Conservation (phyloP, 2,888 invertebrate species). For the Agrotis ipsilon region DNA sequence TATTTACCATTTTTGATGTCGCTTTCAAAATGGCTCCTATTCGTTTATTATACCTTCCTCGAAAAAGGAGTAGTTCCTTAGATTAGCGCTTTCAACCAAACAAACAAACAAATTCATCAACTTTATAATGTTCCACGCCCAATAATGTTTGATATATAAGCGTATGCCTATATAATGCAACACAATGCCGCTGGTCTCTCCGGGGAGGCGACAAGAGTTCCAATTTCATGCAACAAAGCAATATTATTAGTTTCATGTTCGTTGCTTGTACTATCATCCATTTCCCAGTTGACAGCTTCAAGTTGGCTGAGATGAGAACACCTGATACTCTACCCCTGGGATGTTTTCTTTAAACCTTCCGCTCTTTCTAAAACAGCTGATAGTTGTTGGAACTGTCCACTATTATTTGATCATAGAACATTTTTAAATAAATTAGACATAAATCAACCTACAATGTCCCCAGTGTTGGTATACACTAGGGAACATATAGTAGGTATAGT, state of each 20-base stretch:
- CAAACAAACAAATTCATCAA: no score
- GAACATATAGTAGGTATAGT: no score
- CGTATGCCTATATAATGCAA: background rate
- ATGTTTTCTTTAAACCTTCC: background rate
- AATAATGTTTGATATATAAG: background rate
- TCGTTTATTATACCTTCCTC: no score
- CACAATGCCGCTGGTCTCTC: background rate
- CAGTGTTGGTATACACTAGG: no score
- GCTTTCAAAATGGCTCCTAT: no score
- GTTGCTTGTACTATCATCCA: background rate
- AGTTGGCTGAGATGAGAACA: background rate
- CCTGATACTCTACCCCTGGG: background rate
- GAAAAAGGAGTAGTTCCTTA: no score
- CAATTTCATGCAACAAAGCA: slow-evolving; percentile 23
- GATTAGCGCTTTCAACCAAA: no score
- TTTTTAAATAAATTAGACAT: no score
- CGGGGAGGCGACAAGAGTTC: background rate
- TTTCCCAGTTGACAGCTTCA: slow-evolving; percentile 10
- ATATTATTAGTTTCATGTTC: slow-evolving; percentile 17
- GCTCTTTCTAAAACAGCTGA: background rate
- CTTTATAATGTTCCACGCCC: no score
- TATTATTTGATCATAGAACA: no score
- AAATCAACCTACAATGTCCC: no score
- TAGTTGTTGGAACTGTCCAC: background rate
- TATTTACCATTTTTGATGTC: no score